Evolutionary conservation across 2,888 invertebrate species (phyloP).

Genomic region (Andrena marginata): DNA sequence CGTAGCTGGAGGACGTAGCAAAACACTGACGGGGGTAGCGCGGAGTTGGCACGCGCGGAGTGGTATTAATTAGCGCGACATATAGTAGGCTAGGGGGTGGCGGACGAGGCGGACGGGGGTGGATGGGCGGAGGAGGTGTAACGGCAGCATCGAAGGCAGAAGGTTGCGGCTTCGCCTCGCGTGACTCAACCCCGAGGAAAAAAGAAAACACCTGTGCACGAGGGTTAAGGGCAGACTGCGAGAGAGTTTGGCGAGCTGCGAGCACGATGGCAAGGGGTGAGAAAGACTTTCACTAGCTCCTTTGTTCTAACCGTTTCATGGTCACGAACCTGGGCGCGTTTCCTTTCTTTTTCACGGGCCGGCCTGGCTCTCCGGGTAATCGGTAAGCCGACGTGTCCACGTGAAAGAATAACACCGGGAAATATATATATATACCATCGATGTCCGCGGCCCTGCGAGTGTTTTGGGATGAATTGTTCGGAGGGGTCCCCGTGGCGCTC

Average conservation of each 20-base stretch:
- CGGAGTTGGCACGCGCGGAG: constrained; percentile 23
- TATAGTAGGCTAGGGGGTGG: background rate
- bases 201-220: constrained; percentile 61
- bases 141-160: constrained; percentile 23
- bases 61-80: constrained; percentile 66
- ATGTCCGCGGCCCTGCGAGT: background rate
- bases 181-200: constrained; percentile 61
- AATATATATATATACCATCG: too few relatives aligned
- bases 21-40: background rate
- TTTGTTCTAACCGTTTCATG: constrained; percentile 47
- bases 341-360: background rate
- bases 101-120: background rate
- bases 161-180: constrained; percentile 51
- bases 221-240: constrained; percentile 50
- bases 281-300: constrained; percentile 49
- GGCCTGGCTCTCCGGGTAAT: background rate
- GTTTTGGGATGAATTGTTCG: background rate
- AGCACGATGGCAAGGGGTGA: constrained; percentile 26
- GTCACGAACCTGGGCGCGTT: constrained; percentile 12
- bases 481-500: background rate
- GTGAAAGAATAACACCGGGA: background rate
- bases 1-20: too few relatives aligned
- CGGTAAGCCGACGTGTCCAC: background rate
- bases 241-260: constrained; percentile 36
- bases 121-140: constrained; percentile 3